Percentiles rank a stretch among this genome's conserved stretches.
These are phyloP conservation scores for Bagarius yarrelli DNA, from an alignment of 2,113 vertebrate genomes.

Conservation along the genomic window DNA sequence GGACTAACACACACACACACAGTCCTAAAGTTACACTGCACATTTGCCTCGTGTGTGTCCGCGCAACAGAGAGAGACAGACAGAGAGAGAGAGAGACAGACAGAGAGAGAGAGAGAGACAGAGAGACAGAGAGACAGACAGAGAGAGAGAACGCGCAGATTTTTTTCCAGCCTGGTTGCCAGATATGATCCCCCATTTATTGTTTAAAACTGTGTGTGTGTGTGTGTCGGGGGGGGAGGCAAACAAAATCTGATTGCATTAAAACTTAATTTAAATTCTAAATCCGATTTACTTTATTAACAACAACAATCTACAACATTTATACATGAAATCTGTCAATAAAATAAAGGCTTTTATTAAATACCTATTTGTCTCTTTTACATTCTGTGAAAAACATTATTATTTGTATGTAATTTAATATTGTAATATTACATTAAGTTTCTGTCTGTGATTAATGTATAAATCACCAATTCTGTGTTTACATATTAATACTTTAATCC, in stretches of 20 bases:
- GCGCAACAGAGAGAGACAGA: background rate
- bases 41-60: background rate
- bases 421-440: too few relatives aligned
- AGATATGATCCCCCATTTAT: background rate
- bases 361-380: background rate
- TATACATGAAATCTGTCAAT: background rate
- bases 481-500: too few relatives aligned
- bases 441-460: too few relatives aligned
- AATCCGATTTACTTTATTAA: too few relatives aligned
- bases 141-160: background rate
- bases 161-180: constrained; percentile 16
- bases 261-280: too few relatives aligned
- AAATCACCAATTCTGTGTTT: too few relatives aligned
- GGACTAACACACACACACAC: background rate
- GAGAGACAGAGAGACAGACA: background rate
- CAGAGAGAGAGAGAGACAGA: background rate
- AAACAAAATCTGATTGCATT: too few relatives aligned
- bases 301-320: too few relatives aligned
- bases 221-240: too few relatives aligned
- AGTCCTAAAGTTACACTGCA: background rate
- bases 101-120: background rate
- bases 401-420: too few relatives aligned
- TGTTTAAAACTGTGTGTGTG: too few relatives aligned
- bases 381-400: too few relatives aligned
- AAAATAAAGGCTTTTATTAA: background rate